These are phyloP conservation scores for Calliopsis andreniformis DNA, from an alignment of 1,140 invertebrate genomes.

Conservation along the genomic window DNA sequence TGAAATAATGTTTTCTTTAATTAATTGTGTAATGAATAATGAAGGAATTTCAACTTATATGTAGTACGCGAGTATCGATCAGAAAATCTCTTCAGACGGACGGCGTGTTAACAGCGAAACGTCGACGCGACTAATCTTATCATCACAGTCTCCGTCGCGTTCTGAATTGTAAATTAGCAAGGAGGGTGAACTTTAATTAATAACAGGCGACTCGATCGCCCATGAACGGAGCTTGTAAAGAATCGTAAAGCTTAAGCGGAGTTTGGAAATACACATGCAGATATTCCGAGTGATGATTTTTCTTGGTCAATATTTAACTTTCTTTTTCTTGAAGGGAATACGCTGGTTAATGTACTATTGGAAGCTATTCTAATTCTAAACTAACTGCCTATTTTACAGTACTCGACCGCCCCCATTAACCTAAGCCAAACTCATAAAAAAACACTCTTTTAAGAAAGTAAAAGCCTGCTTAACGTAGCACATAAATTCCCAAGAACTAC, in stretches of 20 bases:
- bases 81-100: background rate
- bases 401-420: background rate
- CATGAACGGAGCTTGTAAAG: slow-evolving; percentile 1
- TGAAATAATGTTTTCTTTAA: too few relatives aligned
- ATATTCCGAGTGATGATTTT: background rate
- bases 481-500: slow-evolving; percentile 29
- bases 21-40: too few relatives aligned
- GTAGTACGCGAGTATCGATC: too few relatives aligned
- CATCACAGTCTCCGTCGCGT: slow-evolving; percentile 4
- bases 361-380: too few relatives aligned
- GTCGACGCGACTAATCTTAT: slow-evolving; percentile 16
- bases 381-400: too few relatives aligned
- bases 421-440: background rate
- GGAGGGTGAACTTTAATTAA: slow-evolving; percentile 33
- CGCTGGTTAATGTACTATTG: too few relatives aligned
- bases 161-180: slow-evolving; percentile 19
- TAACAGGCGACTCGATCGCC: background rate
- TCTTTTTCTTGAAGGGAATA: too few relatives aligned
- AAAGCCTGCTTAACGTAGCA: slow-evolving; percentile 18
- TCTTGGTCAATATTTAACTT: background rate
- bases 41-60: too few relatives aligned
- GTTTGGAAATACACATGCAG: background rate
- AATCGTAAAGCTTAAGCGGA: background rate
- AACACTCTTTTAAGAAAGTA: background rate
- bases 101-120: background rate